Conservation (phyloP, 2,113 vertebrate species). For the Boulengerochromis microlepis region DNA sequence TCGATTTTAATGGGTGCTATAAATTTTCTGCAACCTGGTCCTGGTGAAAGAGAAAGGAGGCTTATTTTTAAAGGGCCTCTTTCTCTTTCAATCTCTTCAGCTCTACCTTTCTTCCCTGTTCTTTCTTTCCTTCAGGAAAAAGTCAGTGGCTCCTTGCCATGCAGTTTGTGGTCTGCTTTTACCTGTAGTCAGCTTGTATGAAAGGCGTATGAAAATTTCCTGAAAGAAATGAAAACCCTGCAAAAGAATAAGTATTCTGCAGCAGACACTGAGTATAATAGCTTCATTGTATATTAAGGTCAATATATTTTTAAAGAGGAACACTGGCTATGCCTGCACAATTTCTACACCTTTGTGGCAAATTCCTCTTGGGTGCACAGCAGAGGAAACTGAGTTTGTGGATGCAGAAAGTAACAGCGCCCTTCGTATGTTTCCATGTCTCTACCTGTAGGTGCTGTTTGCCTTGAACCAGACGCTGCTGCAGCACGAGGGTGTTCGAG, state of each 20-base stretch:
- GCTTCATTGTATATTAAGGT: constrained; percentile 2
- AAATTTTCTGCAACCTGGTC: constrained; percentile 59
- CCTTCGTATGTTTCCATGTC: background rate
- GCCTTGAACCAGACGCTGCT: constrained; percentile 87
- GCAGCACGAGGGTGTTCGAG: constrained; percentile 81
- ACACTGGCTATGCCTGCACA: background rate
- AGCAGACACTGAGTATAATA: background rate
- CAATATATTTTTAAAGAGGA: constrained; percentile 9
- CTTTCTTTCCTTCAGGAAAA: constrained; percentile 1
- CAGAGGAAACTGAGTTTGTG: background rate
- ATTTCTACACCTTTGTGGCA: background rate
- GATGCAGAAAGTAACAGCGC: background rate
- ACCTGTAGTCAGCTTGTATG: constrained; percentile 38
- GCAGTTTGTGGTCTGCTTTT: constrained; percentile 30
- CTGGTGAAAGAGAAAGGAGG: constrained; percentile 35
- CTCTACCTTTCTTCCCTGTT: background rate
- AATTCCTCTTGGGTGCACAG: background rate
- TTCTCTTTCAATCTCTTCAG: constrained; percentile 8
- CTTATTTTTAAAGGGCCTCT: constrained; percentile 51
- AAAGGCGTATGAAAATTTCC: constrained; percentile 38
- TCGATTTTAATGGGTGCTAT: constrained; percentile 70
- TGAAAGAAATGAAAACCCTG: constrained; percentile 3
- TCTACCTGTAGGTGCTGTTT: constrained; percentile 75
- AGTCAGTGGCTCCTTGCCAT: constrained; percentile 16
- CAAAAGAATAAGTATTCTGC: background rate